phyloP scores from a whole-genome alignment of 1,140 invertebrate genomes.

The Tigriopus japonicus region DNA sequence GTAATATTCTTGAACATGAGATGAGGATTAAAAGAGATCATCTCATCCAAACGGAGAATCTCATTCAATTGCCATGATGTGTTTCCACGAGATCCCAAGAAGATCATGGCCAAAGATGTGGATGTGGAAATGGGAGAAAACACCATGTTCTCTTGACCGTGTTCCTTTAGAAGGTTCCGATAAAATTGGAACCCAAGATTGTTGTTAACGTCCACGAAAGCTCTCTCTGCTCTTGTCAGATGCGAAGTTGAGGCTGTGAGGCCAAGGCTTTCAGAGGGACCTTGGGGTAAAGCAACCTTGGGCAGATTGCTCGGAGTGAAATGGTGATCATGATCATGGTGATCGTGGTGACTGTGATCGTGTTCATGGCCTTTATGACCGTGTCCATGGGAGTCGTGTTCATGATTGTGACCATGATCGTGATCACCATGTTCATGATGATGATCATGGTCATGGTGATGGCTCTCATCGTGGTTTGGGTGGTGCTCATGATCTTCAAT shows the following conservation, averaged over 20 bases:
- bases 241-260: conserved; percentile 47
- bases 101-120: conserved; percentile 65
- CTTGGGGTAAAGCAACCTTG: conserved; percentile 4
- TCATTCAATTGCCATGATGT: conserved; percentile 77
- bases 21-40: conserved; percentile 69
- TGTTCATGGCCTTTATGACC: conserved; percentile 2
- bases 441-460: conserved; percentile 2
- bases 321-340: conserved; percentile 1
- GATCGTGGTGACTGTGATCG: neutral
- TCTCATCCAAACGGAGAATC: conserved; percentile 58
- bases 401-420: neutral
- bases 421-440: conserved; percentile 3
- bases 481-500: conserved; percentile 9
- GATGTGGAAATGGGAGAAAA: conserved; percentile 64
- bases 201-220: conserved; percentile 55
- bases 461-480: neutral
- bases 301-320: neutral
- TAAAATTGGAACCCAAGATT: conserved; percentile 53
- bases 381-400: neutral
- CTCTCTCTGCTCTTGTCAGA: conserved; percentile 43
- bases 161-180: neutral
- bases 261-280: conserved; percentile 16
- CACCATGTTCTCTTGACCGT: conserved; percentile 48
- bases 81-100: conserved; percentile 60
- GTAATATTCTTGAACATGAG: conserved; percentile 61